These are phyloP conservation scores for Sesamia nonagrioides DNA, from an alignment of 1,140 invertebrate genomes.

Conservation along the genomic window DNA sequence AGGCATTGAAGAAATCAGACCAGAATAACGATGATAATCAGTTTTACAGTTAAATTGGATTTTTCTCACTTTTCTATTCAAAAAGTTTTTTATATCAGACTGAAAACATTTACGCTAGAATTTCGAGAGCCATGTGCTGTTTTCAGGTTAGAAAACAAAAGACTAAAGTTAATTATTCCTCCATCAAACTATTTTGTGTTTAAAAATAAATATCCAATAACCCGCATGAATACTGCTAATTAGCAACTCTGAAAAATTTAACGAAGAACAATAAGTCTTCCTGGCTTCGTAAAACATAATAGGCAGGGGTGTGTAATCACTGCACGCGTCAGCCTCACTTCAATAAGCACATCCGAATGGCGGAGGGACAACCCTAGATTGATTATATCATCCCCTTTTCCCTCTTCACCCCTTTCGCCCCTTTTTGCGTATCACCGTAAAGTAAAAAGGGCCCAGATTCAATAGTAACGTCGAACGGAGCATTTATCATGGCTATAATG, in stretches of 20 bases:
- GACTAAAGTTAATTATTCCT: not conserved
- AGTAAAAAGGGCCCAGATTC: slow-evolving; percentile 83
- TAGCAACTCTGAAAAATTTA: slow-evolving; percentile 5
- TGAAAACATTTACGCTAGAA: too few species aligned
- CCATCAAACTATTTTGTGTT: not conserved
- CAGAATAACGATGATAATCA: not conserved
- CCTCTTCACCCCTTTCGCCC: slow-evolving; percentile 75
- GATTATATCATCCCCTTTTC: slow-evolving; percentile 82
- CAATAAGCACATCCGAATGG: slow-evolving; percentile 66
- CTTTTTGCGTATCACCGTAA: slow-evolving; percentile 85
- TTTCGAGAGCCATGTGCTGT: too few species aligned
- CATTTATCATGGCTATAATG: slow-evolving; percentile 86
- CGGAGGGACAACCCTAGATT: slow-evolving; percentile 70
- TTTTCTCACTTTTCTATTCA: too few species aligned
- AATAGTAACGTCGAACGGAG: slow-evolving; percentile 76
- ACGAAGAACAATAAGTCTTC: slow-evolving; percentile 15
- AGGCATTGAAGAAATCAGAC: not conserved
- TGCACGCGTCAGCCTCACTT: slow-evolving; percentile 57
- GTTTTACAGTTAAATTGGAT: too few species aligned
- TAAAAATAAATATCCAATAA: not conserved
- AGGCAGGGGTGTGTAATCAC: slow-evolving; percentile 41
- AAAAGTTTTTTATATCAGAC: too few species aligned
- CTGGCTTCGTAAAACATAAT: slow-evolving; percentile 5
- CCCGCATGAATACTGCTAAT: slow-evolving; percentile 7
- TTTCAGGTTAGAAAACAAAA: not conserved